Evolutionary conservation across 2,797 vertebrate species (phyloP).

Genomic region (Liasis olivaceus): DNA sequence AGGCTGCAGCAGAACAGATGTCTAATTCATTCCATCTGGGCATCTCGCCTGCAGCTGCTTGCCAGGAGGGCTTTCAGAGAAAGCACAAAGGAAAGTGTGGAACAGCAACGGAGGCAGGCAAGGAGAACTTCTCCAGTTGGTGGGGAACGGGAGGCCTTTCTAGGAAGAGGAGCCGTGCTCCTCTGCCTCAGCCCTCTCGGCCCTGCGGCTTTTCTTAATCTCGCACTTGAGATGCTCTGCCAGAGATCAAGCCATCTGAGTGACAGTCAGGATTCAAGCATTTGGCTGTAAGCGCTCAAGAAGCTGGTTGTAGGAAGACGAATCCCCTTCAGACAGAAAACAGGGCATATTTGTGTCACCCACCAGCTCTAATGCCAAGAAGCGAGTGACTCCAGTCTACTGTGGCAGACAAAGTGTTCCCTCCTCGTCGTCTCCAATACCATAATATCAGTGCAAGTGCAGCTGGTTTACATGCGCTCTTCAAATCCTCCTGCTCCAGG

Average conservation of each 20-base stretch:
- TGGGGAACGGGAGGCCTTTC: neutral
- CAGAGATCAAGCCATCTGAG: neutral
- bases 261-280: neutral
- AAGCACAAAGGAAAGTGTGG: neutral
- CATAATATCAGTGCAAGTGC: too few relatives aligned
- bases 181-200: neutral
- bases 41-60: neutral
- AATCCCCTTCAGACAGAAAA: neutral
- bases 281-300: neutral
- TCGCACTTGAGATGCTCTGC: neutral
- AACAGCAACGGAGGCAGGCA: neutral
- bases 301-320: neutral
- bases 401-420: too few relatives aligned
- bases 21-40: neutral
- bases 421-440: too few relatives aligned
- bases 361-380: neutral
- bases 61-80: neutral
- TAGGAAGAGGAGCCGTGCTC: neutral
- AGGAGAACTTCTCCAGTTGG: neutral
- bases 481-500: too few relatives aligned
- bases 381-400: too few relatives aligned
- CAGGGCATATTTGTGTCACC: accelerated
- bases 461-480: too few relatives aligned
- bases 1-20: neutral
- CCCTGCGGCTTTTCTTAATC: neutral